These are phyloP conservation scores for Parus major DNA, from an alignment of 2,113 vertebrate species.

Conservation along the genomic window DNA sequence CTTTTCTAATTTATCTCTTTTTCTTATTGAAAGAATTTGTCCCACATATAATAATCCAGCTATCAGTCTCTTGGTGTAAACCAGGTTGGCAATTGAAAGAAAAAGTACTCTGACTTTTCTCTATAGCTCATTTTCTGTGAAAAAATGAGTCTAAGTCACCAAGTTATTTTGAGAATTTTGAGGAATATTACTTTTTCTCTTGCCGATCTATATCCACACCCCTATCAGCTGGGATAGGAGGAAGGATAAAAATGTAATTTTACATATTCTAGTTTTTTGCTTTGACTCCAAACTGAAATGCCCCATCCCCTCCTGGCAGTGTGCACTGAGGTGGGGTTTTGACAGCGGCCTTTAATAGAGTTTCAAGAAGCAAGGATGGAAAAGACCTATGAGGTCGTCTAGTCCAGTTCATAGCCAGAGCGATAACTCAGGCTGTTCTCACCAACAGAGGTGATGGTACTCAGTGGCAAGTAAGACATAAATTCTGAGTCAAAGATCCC, in stretches of 20 bases:
- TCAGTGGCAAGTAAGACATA: not conserved
- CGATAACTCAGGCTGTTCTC: conserved; percentile 10
- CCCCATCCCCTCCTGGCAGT: not conserved
- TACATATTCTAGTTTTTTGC: not conserved
- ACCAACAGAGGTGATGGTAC: conserved; percentile 16
- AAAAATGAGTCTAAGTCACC: not conserved
- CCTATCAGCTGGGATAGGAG: not conserved
- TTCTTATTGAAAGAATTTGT: not conserved
- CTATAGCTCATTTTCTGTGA: not conserved
- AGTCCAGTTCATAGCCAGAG: not conserved
- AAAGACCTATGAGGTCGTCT: conserved; percentile 48
- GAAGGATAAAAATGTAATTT: not conserved
- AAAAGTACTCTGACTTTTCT: not conserved
- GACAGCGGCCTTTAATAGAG: not conserved
- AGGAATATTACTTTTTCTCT: not conserved
- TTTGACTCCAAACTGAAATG: not conserved
- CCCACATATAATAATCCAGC: not conserved
- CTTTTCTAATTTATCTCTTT: not conserved
- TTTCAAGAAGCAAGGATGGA: not conserved
- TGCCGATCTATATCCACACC: not conserved
- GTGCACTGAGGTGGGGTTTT: not conserved
- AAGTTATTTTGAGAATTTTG: not conserved
- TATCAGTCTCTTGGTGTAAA: not conserved
- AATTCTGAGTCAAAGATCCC: conserved; percentile 4
- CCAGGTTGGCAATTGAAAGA: not conserved